Conservation (phyloP, 1,140 invertebrate species). For the Cylas formicarius region DNA sequence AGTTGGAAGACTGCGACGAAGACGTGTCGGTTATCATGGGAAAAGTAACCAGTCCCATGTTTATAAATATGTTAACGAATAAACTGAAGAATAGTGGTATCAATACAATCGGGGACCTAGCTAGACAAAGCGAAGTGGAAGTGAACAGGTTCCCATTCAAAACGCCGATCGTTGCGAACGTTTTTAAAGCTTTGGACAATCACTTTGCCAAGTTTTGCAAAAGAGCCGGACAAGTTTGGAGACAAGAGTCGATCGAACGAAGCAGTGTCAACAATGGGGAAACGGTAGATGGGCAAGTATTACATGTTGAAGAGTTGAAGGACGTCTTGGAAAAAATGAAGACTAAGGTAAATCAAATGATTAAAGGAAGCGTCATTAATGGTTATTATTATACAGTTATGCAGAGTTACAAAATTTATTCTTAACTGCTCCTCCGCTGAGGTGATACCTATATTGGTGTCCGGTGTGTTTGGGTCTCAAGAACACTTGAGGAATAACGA, state of each 20-base stretch:
- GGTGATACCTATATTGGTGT: too few species aligned
- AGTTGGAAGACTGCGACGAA: conserved; percentile 22
- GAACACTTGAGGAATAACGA: neutral
- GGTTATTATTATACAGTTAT: neutral
- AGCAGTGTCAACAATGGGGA: neutral
- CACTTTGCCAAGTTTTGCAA: conserved; percentile 16
- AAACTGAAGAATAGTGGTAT: conserved; percentile 29
- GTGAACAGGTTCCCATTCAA: conserved; percentile 46
- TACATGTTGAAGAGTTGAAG: conserved; percentile 10
- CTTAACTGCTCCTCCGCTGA: too few species aligned
- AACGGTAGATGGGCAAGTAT: conserved; percentile 14
- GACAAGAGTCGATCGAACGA: conserved; percentile 4
- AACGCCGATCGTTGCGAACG: conserved; percentile 21
- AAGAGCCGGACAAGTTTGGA: neutral
- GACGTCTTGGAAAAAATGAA: conserved; percentile 15
- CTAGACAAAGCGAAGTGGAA: conserved; percentile 45
- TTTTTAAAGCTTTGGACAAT: conserved; percentile 22
- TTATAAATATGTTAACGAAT: conserved; percentile 15
- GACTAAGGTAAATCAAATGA: conserved; percentile 15
- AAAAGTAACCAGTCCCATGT: conserved; percentile 21
- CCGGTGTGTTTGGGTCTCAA: too few species aligned
- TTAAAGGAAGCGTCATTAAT: neutral
- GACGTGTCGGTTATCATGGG: conserved; percentile 22
- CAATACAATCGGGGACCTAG: conserved; percentile 47
- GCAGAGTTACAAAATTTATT: neutral